Conservation (phyloP, 2,888 invertebrate species). For the Endotricha flammealis region DNA sequence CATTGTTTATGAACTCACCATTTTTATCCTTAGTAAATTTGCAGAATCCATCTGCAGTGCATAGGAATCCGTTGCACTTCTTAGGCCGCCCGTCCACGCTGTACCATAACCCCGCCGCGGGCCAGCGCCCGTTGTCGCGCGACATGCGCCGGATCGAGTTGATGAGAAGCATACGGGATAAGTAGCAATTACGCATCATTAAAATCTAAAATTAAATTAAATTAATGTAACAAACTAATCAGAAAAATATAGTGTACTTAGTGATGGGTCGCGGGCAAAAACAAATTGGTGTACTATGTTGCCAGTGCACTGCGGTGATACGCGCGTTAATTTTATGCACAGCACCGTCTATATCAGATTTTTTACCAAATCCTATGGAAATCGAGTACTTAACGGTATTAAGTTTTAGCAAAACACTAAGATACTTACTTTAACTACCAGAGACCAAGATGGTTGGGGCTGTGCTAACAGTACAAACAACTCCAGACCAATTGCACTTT, state of each 20-base stretch:
- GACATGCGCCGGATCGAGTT: conserved; percentile 72
- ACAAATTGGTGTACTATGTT: too few species aligned
- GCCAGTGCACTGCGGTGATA: too few species aligned
- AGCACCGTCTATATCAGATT: too few species aligned
- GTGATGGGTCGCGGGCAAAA: neutral
- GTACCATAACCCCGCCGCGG: conserved; percentile 65
- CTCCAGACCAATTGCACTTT: conserved; percentile 83
- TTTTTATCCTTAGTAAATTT: conserved; percentile 48
- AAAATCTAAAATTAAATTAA: conserved; percentile 77
- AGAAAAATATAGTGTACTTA: too few species aligned
- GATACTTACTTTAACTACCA: conserved; percentile 81
- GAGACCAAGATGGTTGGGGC: conserved; percentile 88
- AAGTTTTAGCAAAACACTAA: too few species aligned
- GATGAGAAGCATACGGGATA: conserved; percentile 78
- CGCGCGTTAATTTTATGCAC: too few species aligned
- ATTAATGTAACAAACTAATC: too few species aligned
- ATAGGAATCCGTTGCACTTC: conserved; percentile 83
- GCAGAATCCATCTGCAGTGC: conserved; percentile 82
- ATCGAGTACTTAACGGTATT: too few species aligned
- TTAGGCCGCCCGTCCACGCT: conserved; percentile 37
- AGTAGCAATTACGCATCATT: conserved; percentile 83
- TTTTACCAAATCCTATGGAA: too few species aligned
- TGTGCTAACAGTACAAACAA: conserved; percentile 84
- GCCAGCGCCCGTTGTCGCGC: conserved; percentile 53
- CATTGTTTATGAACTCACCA: conserved; percentile 38